phyloP scores from a whole-genome alignment of 2,797 vertebrate species.

The Acridotheres tristis region DNA sequence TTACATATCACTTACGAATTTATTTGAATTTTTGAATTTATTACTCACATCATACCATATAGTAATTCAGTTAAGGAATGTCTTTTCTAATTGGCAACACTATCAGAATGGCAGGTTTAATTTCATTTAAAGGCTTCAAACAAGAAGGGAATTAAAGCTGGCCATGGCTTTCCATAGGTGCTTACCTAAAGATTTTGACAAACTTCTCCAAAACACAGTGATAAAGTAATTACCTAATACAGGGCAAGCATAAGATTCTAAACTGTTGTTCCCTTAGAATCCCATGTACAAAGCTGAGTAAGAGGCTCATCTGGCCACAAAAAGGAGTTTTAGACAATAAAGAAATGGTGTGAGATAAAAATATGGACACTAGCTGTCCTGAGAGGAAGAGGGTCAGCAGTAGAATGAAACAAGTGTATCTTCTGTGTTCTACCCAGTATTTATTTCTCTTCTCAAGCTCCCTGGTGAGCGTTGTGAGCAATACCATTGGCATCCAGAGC shows the following conservation, averaged over 20 bases:
- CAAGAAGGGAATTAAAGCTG: not conserved
- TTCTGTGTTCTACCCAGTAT: not conserved
- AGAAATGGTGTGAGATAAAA: not conserved
- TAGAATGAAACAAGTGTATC: not conserved
- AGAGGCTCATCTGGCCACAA: not conserved
- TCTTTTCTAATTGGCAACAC: not conserved
- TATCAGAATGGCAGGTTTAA: not conserved
- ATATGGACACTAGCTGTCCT: not conserved
- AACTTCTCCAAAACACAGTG: not conserved
- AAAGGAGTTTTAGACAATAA: not conserved
- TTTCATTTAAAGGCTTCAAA: not conserved
- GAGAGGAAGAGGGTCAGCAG: not conserved
- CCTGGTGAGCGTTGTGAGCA: not conserved
- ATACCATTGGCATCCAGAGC: not conserved
- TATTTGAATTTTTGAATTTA: not conserved
- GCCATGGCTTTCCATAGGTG: not conserved
- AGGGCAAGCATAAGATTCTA: not conserved
- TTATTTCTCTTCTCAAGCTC: not conserved
- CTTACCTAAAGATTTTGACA: not conserved
- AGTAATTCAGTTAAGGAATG: not conserved
- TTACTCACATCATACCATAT: not conserved
- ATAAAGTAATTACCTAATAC: not conserved
- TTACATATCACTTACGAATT: not conserved
- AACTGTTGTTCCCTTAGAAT: not conserved
- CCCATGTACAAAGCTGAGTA: not conserved